phyloP scores from a whole-genome alignment of 2,888 invertebrate species.

The Choristoneura rosaceana region DNA sequence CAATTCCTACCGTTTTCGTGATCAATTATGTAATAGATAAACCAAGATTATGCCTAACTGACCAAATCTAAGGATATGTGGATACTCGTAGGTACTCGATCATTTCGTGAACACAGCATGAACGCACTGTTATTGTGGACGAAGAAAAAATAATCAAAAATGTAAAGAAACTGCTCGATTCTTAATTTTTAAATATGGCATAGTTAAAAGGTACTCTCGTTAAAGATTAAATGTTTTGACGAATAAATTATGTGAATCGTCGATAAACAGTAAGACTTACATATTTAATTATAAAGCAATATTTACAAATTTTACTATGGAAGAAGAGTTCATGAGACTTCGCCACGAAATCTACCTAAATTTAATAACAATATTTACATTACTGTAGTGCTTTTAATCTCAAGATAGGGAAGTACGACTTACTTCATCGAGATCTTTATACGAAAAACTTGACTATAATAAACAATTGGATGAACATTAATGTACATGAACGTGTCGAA shows the following conservation, averaged over 20 bases:
- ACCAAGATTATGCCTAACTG: slow-evolving; percentile 46
- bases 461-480: slow-evolving; percentile 63
- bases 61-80: slow-evolving; percentile 67
- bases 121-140: slow-evolving; percentile 21
- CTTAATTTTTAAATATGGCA: slow-evolving; percentile 85
- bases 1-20: slow-evolving; percentile 74
- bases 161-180: slow-evolving; percentile 68
- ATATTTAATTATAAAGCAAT: slow-evolving; percentile 71
- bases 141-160: slow-evolving; percentile 51
- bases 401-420: slow-evolving; percentile 65
- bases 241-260: slow-evolving; percentile 80
- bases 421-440: slow-evolving; percentile 67
- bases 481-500: slow-evolving; percentile 49
- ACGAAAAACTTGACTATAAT: slow-evolving; percentile 59
- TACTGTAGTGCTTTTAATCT: slow-evolving; percentile 58
- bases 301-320: slow-evolving; percentile 86
- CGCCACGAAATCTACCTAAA: slow-evolving; percentile 73
- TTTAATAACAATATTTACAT: slow-evolving; percentile 82
- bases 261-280: slow-evolving; percentile 75
- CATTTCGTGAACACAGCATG: slow-evolving; percentile 53
- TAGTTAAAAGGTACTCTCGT: slow-evolving; percentile 80
- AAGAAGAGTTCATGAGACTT: slow-evolving; percentile 77
- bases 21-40: slow-evolving; percentile 44
- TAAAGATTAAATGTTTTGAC: slow-evolving; percentile 80
- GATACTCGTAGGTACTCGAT: slow-evolving; percentile 59